Base-by-base conservation (phyloP, 2,113 vertebrate species). In the Anolis carolinensis region DNA sequence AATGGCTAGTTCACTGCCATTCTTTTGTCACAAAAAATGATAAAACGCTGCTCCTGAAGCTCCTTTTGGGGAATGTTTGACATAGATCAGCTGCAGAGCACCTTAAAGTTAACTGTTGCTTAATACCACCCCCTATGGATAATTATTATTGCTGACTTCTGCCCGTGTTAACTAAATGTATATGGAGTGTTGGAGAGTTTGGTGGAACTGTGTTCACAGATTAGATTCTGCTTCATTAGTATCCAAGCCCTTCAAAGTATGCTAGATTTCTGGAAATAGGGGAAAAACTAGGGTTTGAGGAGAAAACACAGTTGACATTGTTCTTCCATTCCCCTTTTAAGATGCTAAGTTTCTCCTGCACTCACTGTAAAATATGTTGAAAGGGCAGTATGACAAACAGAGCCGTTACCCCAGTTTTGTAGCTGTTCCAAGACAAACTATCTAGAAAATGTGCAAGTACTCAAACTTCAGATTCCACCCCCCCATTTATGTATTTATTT, bases 391-490 rank as follows among this genome's bases (percentile, higher is more conserved):
- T 74, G 86, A 72, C 86, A 81, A 92, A 78, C 77, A 70, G 81
- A 79, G 72, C 4, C 1, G 85, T 92, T 86, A 84, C 86, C 82
- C 79, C 2, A 55, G 83, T 72, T 36, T 92, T 92, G 87, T 93
- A 84, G 59, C 79, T 72, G 52, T 87, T 94, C 94, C 92, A 95
- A 93, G 88, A 86, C 86, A 93, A 92, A 93, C 78, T 88, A 32
- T 59, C 70, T 71, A 55, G 77, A 32, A 67, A 89, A 88, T 91
- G 83, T 52, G 80, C 81, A 87, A 86, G 71, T 79, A 90, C 79
- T 73, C 79, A 89, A 65, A 83, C 87, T 92, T 93, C 84, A 76
- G 87, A 34, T 39, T 83, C 88, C 84, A 32, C 82, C 84, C 62
- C 86, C 0, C 75, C 48, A 14, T 68, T 27, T 75, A 25, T 13